phyloP scores from a whole-genome alignment of 2,888 invertebrate genomes.

The Anodontia alba region DNA sequence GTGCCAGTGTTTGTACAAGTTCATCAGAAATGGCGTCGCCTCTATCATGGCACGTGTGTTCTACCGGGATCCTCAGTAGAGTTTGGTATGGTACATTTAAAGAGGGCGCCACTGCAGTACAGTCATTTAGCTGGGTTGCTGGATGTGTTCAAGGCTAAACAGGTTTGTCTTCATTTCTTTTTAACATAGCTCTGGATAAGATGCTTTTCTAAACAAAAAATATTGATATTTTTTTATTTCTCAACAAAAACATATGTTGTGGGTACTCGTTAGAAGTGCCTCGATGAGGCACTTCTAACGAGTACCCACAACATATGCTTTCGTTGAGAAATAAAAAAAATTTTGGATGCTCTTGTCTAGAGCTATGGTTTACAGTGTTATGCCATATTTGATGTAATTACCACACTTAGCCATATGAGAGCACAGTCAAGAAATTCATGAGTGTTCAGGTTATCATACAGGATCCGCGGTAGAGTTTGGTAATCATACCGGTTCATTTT shows the following conservation, averaged over 20 bases:
- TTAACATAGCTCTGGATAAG: too few relatives aligned
- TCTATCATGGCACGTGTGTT: conserved; percentile 90
- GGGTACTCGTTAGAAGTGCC: too few relatives aligned
- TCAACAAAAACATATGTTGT: too few relatives aligned
- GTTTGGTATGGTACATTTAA: conserved; percentile 95
- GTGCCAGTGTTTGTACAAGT: conserved; percentile 95
- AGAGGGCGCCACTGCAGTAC: conserved; percentile 92
- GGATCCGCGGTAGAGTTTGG: conserved; percentile 94
- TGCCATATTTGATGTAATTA: neutral
- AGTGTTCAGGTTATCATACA: too few relatives aligned
- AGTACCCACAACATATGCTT: too few relatives aligned
- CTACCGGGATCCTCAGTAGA: conserved; percentile 91
- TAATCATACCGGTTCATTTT: conserved; percentile 94
- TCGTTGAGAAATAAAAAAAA: too few relatives aligned
- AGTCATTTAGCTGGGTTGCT: conserved; percentile 92
- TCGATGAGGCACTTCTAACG: too few relatives aligned
- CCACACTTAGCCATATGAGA: neutral
- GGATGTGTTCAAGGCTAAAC: conserved; percentile 95
- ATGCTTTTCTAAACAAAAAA: too few relatives aligned
- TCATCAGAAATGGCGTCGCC: conserved; percentile 92
- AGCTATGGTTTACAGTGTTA: neutral
- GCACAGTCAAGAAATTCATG: too few relatives aligned
- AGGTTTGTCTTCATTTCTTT: conserved; percentile 83
- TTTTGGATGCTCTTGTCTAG: too few relatives aligned
- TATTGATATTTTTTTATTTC: too few relatives aligned